Base-by-base conservation (phyloP, 2,113 vertebrate species). In the Cnemophilus loriae region DNA sequence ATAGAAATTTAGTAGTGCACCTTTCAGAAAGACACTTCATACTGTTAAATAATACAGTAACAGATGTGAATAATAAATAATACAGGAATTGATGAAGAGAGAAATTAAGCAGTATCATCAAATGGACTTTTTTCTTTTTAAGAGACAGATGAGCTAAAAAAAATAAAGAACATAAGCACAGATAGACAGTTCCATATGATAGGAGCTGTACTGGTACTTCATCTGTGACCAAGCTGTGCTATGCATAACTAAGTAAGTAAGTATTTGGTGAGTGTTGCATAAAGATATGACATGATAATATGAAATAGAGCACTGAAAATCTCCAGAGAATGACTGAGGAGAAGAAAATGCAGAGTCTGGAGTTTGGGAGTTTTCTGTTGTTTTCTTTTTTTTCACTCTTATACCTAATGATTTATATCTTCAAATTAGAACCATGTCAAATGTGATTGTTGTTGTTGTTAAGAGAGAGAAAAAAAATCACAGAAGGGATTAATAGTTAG, bases 1-100 rank as follows among this genome's bases (percentile, higher is more conserved):
- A 52, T 32, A 73, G 26, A 79, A 59, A 37, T 95, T 77, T 73
- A 39, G 13, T 47, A 73, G 26, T 35, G 13, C 11, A 47, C 11
- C 7, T 75, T 84, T 73, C 77, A 92, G 60, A 61, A 94, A 63
- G 41, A 15, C 13, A 68, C 28, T 87, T 67, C 17, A 26, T 63
- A 44, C 12, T 77, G 8, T 88, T 95, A 87, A 95, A 94, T 93
- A 83, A 85, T 73, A 83, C 13, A 71, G 18, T 61, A 81, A 73
- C 10, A 67, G 37, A 42, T 44, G 24, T 70, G 37, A 89, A 61
- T 68, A 69, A 88, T 81, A 82, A 93, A 74, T 91, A 52, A 57
- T 44, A 57, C 1, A 63, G 32, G 19, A 57, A 49, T 2, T 60
- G 23, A 83, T 37, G 28, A 78, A 84, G 56, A 89, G 21, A 74